These are phyloP conservation scores for Heliangelus exortis DNA, from an alignment of 2,797 vertebrate species.

Conservation along the genomic window DNA sequence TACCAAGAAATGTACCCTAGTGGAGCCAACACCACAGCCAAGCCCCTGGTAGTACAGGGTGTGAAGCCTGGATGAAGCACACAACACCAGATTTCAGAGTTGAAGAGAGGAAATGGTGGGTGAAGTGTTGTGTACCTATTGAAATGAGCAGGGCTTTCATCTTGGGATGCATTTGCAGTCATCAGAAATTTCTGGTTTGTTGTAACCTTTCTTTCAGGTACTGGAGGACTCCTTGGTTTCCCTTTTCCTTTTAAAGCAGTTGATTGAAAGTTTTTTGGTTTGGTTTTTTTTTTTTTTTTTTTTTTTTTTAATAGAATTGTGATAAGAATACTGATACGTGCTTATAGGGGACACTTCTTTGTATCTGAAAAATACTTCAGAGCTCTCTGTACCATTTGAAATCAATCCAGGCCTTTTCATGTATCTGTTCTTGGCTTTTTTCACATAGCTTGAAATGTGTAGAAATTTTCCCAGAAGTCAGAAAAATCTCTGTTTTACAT, in stretches of 20 bases:
- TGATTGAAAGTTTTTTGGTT: not conserved
- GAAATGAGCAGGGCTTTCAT: not conserved
- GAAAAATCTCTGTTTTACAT: accelerated
- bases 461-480: not conserved
- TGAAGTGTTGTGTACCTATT: not conserved
- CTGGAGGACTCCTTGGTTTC: not conserved
- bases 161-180: not conserved
- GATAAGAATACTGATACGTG: not conserved
- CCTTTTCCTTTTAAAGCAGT: not conserved
- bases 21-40: not conserved
- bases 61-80: not conserved
- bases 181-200: not conserved
- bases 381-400: not conserved
- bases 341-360: not conserved
- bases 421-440: not conserved
- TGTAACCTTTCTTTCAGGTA: not conserved
- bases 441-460: not conserved
- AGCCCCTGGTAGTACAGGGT: not conserved
- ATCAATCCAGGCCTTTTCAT: not conserved
- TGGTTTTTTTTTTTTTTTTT: not conserved
- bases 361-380: not conserved
- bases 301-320: not conserved
- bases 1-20: accelerated
- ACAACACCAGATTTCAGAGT: not conserved
- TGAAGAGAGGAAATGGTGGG: not conserved